Percentiles rank a stretch among this genome's conserved stretches.
Evolutionary conservation across 2,797 vertebrate genomes (phyloP).

Genomic region (Saguinus oedipus): DNA sequence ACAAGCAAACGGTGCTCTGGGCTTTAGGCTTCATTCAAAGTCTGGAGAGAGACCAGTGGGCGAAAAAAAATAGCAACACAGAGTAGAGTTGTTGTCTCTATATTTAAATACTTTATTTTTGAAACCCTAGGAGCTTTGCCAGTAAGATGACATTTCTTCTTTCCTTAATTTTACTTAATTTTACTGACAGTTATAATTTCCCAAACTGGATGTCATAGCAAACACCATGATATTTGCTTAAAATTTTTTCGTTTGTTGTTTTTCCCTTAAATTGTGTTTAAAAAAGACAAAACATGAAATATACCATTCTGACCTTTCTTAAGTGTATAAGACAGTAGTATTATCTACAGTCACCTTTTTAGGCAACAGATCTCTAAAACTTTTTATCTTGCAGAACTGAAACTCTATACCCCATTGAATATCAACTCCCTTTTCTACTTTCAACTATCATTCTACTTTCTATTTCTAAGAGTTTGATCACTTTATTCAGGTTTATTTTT

Average conservation of each 20-base stretch:
- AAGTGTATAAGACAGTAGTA: background rate
- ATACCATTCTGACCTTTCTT: background rate
- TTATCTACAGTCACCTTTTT: background rate
- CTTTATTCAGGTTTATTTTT: background rate
- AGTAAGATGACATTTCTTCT: slow-evolving; percentile 28
- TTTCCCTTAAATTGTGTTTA: background rate
- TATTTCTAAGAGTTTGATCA: background rate
- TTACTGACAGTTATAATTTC: slow-evolving; percentile 48
- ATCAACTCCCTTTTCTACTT: background rate
- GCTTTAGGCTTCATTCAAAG: background rate
- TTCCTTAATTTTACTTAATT: slow-evolving; percentile 51
- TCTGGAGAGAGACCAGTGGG: slow-evolving; percentile 3
- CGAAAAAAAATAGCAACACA: slow-evolving; percentile 17
- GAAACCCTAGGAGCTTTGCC: slow-evolving; percentile 30
- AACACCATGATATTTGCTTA: background rate
- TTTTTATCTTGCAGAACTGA: background rate
- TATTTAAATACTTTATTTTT: slow-evolving; percentile 66
- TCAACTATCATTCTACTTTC: background rate
- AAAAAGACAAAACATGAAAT: background rate
- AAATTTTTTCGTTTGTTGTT: slow-evolving; percentile 7
- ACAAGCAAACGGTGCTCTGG: background rate
- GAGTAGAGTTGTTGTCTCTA: background rate
- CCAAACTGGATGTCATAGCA: background rate
- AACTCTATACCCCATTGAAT: background rate
- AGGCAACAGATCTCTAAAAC: background rate